Percentiles rank a stretch among this genome's conserved stretches.
Evolutionary conservation across 1,140 invertebrate species (phyloP).

Genomic region (Babylonia areolata): DNA sequence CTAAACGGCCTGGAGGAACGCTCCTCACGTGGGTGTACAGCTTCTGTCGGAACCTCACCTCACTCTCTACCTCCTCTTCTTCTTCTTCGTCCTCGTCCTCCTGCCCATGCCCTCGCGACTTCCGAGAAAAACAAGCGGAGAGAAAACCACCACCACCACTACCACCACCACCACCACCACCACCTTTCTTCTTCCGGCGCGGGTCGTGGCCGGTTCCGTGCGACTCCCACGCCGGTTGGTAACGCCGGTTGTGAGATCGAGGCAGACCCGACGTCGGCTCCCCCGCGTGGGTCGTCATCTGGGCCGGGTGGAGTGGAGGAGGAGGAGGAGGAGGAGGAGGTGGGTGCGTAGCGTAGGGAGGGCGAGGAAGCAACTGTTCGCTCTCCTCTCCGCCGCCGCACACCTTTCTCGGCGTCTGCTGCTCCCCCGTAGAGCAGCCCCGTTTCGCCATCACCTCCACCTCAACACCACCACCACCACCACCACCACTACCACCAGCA

Average conservation of each 20-base stretch:
- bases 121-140: constrained; percentile 15
- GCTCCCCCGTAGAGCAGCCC: not conserved
- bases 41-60: constrained; percentile 7
- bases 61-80: not conserved
- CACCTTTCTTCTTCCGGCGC: not conserved
- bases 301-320: not conserved
- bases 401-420: not conserved
- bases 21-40: not conserved
- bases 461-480: not conserved
- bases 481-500: not conserved
- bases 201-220: not conserved
- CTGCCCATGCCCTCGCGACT: not conserved
- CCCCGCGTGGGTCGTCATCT: constrained; percentile 6
- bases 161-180: too few species aligned
- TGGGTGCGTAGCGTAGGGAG: too few species aligned
- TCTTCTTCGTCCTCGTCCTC: constrained; percentile 16
- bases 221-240: constrained; percentile 30
- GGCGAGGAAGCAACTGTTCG: constrained; percentile 11
- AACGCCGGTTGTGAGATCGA: constrained; percentile 29
- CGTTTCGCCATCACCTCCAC: not conserved
- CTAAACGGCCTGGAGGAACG: too few species aligned
- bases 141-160: too few species aligned
- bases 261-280: not conserved
- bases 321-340: not conserved
- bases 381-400: not conserved